Evolutionary conservation across 2,113 vertebrate genomes (phyloP).

Genomic region (Lepisosteus osseus): DNA sequence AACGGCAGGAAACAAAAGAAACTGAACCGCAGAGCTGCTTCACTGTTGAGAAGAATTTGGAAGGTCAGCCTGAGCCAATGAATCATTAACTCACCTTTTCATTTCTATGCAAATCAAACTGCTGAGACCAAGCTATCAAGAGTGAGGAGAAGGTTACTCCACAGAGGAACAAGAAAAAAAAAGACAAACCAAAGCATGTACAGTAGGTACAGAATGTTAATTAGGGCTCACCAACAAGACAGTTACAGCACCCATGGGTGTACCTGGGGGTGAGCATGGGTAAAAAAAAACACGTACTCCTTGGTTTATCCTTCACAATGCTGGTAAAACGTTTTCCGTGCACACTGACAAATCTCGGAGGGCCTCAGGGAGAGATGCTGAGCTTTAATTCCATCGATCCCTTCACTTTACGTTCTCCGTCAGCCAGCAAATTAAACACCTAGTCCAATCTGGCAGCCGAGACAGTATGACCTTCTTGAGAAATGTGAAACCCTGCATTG

Average conservation of each 20-base stretch:
- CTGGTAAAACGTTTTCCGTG: constrained; percentile 13
- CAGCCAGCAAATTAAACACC: constrained; percentile 28
- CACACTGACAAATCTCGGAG: constrained; percentile 12
- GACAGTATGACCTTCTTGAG: constrained; percentile 36
- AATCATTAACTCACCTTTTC: constrained; percentile 86
- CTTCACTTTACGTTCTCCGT: background rate
- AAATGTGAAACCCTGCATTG: constrained; percentile 11
- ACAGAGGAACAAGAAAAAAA: background rate
- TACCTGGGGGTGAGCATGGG: constrained; percentile 3
- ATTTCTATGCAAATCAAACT: constrained; percentile 67
- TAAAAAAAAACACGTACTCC: constrained; percentile 10
- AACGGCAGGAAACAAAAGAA: constrained; percentile 15
- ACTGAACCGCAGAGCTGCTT: constrained; percentile 20
- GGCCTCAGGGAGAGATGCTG: constrained; percentile 11
- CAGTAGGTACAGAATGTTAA: no score
- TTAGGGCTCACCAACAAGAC: background rate
- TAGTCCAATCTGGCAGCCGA: constrained; percentile 22
- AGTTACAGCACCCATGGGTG: background rate
- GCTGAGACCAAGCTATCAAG: constrained; percentile 33
- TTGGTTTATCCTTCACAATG: constrained; percentile 2
- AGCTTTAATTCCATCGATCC: constrained; percentile 17
- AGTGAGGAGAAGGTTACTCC: background rate
- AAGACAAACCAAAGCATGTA: no score
- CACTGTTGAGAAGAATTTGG: constrained; percentile 63
- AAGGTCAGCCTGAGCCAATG: constrained; percentile 75